A percentile compares a stretch with the other conserved stretches of the same genome.
These are phyloP conservation scores for Nasonia longicornis DNA, from an alignment of 1,140 invertebrate species.

Conservation along the genomic window DNA sequence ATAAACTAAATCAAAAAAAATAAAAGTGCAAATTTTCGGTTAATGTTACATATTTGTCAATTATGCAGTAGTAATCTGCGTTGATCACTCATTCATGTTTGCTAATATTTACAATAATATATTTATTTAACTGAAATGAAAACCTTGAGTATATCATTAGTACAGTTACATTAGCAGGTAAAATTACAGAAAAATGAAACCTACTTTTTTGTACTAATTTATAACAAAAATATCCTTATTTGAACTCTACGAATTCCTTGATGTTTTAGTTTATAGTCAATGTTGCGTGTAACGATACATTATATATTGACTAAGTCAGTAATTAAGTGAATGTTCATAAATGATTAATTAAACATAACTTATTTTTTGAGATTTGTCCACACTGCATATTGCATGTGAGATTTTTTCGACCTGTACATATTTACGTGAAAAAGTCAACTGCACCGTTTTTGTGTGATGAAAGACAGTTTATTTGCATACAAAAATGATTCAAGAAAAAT, in stretches of 20 bases:
- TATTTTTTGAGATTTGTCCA: constrained; percentile 22
- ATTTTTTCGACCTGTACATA: constrained; percentile 3
- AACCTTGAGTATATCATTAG: not conserved
- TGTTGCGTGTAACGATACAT: no score
- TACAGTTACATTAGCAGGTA: not conserved
- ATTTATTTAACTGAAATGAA: not conserved
- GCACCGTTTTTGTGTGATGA: not conserved
- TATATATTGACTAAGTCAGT: constrained; percentile 7
- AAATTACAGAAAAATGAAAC: not conserved
- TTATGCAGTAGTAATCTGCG: not conserved
- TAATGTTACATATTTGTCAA: not conserved
- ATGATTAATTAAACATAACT: constrained; percentile 5
- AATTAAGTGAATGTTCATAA: not conserved
- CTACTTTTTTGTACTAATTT: not conserved
- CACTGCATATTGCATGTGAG: constrained; percentile 8
- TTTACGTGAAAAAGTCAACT: not conserved
- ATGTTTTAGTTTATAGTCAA: not conserved
- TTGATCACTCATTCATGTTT: not conserved
- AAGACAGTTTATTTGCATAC: not conserved
- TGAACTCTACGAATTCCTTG: not conserved
- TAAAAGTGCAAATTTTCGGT: constrained; percentile 8
- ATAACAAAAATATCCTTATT: not conserved
- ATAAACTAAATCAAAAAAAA: not conserved
- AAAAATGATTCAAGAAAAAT: not conserved
- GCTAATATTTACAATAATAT: not conserved